Percentiles rank a stretch among this genome's conserved stretches.
phyloP scores from a whole-genome alignment of 2,113 vertebrate species.

The Psammodynastes pulverulentus region DNA sequence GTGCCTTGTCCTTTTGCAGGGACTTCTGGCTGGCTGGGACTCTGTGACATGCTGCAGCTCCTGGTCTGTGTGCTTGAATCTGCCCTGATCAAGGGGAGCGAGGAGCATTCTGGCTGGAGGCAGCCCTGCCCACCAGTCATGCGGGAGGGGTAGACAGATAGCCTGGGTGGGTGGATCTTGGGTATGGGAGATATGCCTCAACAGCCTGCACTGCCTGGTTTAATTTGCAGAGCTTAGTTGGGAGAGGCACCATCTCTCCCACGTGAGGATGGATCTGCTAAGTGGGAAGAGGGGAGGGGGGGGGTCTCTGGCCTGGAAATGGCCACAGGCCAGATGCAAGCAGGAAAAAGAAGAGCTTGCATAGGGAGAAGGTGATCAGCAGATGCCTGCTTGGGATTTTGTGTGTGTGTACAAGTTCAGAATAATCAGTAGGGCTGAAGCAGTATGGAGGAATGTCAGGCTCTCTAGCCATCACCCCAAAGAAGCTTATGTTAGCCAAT shows the following conservation, averaged over 20 bases:
- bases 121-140: slow-evolving; percentile 32
- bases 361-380: not conserved
- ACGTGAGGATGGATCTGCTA: not conserved
- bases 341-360: not conserved
- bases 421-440: not conserved
- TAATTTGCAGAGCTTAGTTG: slow-evolving; percentile 15
- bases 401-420: not conserved
- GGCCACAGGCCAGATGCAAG: not conserved
- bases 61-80: not conserved
- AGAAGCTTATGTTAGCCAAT: not conserved
- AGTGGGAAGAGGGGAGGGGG: not conserved
- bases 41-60: slow-evolving; percentile 12
- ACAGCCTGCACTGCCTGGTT: not conserved
- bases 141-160: slow-evolving; percentile 18
- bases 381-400: not conserved
- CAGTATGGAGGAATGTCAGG: too few relatives aligned
- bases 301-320: not conserved
- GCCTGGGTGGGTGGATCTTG: slow-evolving; percentile 19
- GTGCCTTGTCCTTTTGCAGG: not conserved
- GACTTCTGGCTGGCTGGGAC: not conserved
- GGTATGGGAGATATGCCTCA: slow-evolving; percentile 13
- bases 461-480: not conserved
- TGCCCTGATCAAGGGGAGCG: not conserved
- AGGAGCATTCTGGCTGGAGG: not conserved
- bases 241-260: not conserved